Conservation (phyloP, 2,888 invertebrate species). For the Erpobdella octoculata region DNA sequence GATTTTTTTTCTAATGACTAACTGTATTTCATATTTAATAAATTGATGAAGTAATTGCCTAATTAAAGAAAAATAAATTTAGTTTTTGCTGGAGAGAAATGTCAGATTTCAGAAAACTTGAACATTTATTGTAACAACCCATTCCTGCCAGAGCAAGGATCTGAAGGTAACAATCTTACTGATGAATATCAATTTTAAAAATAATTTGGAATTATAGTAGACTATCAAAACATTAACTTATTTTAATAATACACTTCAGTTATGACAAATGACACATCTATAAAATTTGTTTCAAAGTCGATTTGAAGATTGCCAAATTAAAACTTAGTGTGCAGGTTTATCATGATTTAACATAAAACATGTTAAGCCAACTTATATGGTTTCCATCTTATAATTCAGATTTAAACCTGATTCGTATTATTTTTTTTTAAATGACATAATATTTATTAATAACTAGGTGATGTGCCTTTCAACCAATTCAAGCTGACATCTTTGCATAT, state of each 20-base stretch:
- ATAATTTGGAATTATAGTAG: too few relatives aligned
- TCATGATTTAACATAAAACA: too few relatives aligned
- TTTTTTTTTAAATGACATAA: background rate
- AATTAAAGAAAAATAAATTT: too few relatives aligned
- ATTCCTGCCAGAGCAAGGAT: slow-evolving; percentile 26
- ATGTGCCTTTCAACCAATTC: slow-evolving; percentile 33
- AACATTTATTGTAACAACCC: slow-evolving; percentile 30
- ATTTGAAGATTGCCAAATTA: too few relatives aligned
- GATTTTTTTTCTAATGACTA: background rate
- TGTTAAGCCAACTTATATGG: background rate
- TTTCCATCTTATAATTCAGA: too few relatives aligned
- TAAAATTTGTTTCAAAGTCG: too few relatives aligned
- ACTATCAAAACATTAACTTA: too few relatives aligned
- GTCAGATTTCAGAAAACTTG: background rate
- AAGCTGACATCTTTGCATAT: slow-evolving; percentile 42
- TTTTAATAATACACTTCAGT: too few relatives aligned
- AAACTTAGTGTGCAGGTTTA: too few relatives aligned
- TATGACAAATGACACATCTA: too few relatives aligned
- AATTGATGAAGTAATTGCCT: background rate
- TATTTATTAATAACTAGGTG: slow-evolving; percentile 21
- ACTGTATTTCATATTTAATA: background rate
- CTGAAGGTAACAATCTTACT: slow-evolving; percentile 31
- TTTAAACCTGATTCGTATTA: background rate
- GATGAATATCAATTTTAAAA: too few relatives aligned
- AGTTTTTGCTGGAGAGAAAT: background rate